Conservation (phyloP, 1,140 invertebrate species). For the Epicauta chinensis region DNA sequence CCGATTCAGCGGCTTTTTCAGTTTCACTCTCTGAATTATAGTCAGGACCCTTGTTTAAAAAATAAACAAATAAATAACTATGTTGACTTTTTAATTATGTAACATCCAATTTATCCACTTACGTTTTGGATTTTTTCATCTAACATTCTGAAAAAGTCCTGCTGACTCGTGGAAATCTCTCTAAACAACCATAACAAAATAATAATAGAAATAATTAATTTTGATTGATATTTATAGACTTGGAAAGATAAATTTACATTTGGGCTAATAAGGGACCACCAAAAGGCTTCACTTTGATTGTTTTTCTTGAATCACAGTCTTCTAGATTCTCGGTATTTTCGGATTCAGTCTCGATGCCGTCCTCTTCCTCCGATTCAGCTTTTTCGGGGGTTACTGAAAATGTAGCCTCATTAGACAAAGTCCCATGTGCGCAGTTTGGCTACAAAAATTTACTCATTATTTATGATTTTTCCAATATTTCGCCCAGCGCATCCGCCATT, state of each 20-base stretch:
- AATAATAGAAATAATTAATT: conserved; percentile 4
- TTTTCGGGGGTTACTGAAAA: conserved; percentile 32
- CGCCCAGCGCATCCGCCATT: too few relatives aligned
- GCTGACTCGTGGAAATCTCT: conserved; percentile 77
- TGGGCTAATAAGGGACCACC: conserved; percentile 48
- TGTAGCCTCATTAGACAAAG: too few relatives aligned
- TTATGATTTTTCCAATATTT: too few relatives aligned
- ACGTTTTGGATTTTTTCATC: conserved; percentile 87
- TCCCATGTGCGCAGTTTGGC: too few relatives aligned
- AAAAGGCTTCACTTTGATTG: conserved; percentile 32
- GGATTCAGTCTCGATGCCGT: conserved; percentile 25
- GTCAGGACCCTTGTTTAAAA: conserved; percentile 56
- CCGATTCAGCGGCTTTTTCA: conserved; percentile 53
- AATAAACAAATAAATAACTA: conserved; percentile 4
- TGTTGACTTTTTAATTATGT: too few relatives aligned
- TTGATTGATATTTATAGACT: neutral
- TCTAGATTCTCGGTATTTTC: conserved; percentile 25
- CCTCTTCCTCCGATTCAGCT: conserved; percentile 27
- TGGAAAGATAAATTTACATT: conserved; percentile 39
- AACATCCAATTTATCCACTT: conserved; percentile 39
- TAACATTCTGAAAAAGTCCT: conserved; percentile 86
- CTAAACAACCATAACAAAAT: conserved; percentile 47
- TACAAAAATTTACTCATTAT: too few relatives aligned
- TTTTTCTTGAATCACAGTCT: conserved; percentile 29
- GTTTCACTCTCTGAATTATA: conserved; percentile 62